Evolutionary conservation across 2,888 invertebrate genomes (phyloP).

Genomic region (Anaspis maculata): DNA sequence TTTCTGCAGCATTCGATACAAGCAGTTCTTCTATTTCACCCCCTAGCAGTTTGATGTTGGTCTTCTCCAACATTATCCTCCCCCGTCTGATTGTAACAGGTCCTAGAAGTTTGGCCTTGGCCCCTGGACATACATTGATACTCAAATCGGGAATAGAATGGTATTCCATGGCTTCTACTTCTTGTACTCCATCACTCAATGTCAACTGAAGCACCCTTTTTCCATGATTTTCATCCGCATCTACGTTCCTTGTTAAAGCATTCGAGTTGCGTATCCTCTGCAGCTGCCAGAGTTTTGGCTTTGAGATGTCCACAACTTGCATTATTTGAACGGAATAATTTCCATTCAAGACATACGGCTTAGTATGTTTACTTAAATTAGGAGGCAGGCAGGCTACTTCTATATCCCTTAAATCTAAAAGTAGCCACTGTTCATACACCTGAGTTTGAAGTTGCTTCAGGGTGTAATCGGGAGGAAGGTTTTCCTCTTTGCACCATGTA

Average conservation of each 20-base stretch:
- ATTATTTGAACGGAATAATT: constrained; percentile 57
- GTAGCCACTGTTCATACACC: constrained; percentile 58
- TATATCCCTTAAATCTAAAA: constrained; percentile 56
- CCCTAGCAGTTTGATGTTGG: constrained; percentile 54
- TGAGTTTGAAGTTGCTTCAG: constrained; percentile 47
- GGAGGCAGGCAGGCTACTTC: constrained; percentile 53
- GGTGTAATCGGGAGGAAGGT: constrained; percentile 35
- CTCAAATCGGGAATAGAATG: constrained; percentile 50
- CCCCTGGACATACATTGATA: constrained; percentile 52
- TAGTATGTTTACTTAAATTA: constrained; percentile 44
- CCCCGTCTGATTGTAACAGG: constrained; percentile 64
- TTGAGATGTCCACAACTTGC: constrained; percentile 53
- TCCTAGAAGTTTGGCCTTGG: constrained; percentile 58
- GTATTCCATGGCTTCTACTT: constrained; percentile 64
- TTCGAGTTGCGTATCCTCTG: constrained; percentile 42
- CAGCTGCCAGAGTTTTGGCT: constrained; percentile 38
- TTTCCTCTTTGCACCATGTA: constrained; percentile 46
- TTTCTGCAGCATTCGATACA: constrained; percentile 51
- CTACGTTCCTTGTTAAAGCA: constrained; percentile 43
- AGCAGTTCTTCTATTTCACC: constrained; percentile 63
- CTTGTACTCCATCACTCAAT: constrained; percentile 67
- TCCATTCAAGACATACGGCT: constrained; percentile 42
- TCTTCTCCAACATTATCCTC: constrained; percentile 55
- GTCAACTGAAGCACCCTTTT: constrained; percentile 61
- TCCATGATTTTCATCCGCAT: constrained; percentile 46